Conservation (phyloP, 1,140 invertebrate species). For the Drosophila prosaltans region DNA sequence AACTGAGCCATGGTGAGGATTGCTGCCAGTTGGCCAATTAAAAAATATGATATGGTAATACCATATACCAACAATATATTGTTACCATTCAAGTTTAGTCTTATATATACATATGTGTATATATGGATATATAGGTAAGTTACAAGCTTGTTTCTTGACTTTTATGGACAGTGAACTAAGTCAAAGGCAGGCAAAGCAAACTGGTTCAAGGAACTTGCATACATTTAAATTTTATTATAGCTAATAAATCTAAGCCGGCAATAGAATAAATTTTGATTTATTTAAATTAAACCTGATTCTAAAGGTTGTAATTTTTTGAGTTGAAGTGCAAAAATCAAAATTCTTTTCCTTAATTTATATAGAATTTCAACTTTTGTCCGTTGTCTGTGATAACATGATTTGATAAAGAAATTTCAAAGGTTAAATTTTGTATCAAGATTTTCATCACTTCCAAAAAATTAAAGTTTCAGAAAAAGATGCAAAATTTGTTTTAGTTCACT, state of each 20-base stretch:
- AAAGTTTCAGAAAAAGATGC: too few relatives aligned
- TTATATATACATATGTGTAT: background rate
- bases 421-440: too few relatives aligned
- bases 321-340: too few relatives aligned
- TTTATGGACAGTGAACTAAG: constrained; percentile 17
- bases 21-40: constrained; percentile 34
- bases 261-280: constrained; percentile 1
- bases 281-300: too few relatives aligned
- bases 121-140: constrained; percentile 11
- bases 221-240: background rate
- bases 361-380: too few relatives aligned
- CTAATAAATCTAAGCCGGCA: background rate
- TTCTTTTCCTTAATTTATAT: too few relatives aligned
- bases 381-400: too few relatives aligned
- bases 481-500: too few relatives aligned
- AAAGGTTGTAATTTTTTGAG: too few relatives aligned
- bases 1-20: constrained; percentile 12
- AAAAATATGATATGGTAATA: constrained; percentile 33
- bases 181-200: background rate
- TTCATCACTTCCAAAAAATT: too few relatives aligned
- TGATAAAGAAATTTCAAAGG: too few relatives aligned
- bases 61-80: constrained; percentile 5
- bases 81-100: background rate
- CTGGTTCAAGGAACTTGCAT: constrained; percentile 11
- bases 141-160: constrained; percentile 13